Base-by-base conservation (phyloP, 2,113 vertebrate genomes). In the Xiphorhynchus elegans region DNA sequence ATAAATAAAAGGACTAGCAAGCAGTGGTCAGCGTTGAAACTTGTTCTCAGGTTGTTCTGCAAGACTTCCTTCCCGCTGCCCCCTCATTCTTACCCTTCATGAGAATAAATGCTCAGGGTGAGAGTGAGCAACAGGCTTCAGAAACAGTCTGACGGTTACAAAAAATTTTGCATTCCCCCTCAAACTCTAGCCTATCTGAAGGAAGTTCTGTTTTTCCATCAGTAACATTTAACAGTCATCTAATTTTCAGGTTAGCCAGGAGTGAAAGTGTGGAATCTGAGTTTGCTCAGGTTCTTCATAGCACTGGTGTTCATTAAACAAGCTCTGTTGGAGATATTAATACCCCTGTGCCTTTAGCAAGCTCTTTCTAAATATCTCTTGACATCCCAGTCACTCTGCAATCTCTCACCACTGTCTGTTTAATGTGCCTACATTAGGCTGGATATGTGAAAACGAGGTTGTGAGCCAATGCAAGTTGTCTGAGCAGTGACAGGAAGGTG, bases 31-130 rank as follows among this genome's bases (percentile, higher is more conserved):
- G 56, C 93, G 82, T 88, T 72, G 85, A 93, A 92, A 96, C 56
- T 78, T 94, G 88, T 88, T 93, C 91, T 90, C 74, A 69, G 66
- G 53, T 82, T 94, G 49, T 77, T 96, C 95, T 86, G 84, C 85
- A 95, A 91, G 78, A 91, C 53, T 94, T 96, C 83, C 68, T 90
- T 94, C 76, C 50, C 47, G 70, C 59, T 89, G 28, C 14, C 44
- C n/a, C 5, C n/a, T 93, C 40, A 42, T 93, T 28, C n/a, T 85
- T 46, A 46, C 37, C 28, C 37, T 74, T 49, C 26, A 37, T 0
- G 6, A 21, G 17, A 8, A 69, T 70, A 92, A 96, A 62, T 52
- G 20, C 39, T 73, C 1, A 6, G 40, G 33, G 8, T 81, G 33
- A 56, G 35, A 68, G 44, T 7, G 53, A 80, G 35, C 39, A 89